Evolutionary conservation across 2,888 invertebrate species (phyloP).

Genomic region (Andrena flavipes): DNA sequence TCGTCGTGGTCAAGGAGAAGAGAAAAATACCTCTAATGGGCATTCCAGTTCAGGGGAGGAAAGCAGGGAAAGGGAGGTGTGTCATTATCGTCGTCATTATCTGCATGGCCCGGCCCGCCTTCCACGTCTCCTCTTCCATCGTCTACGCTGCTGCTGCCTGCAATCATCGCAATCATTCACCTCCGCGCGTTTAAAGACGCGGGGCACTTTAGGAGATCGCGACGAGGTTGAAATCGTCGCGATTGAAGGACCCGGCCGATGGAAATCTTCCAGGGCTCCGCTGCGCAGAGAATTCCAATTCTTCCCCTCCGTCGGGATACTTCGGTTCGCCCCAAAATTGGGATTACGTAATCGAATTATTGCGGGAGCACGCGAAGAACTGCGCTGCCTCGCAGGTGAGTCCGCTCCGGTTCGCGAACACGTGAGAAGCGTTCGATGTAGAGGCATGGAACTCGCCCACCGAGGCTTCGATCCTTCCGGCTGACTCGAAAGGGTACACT

Average conservation of each 20-base stretch:
- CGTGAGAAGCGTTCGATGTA: constrained; percentile 15
- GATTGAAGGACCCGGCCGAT: constrained; percentile 9
- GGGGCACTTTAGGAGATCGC: constrained; percentile 6
- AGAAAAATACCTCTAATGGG: constrained; percentile 36
- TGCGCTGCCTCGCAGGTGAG: constrained; percentile 26
- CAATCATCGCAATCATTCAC: constrained; percentile 46
- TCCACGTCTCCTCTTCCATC: constrained; percentile 24
- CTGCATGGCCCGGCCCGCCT: constrained; percentile 42
- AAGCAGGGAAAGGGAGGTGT: constrained; percentile 9
- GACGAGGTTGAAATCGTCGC: constrained; percentile 16
- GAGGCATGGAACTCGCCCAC: constrained; percentile 17
- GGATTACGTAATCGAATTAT: constrained; percentile 60
- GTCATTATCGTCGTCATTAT: constrained; percentile 52
- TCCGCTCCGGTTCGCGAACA: constrained; percentile 28
- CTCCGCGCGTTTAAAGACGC: constrained; percentile 34
- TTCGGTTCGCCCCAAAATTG: constrained; percentile 31
- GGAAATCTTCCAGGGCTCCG: constrained; percentile 41
- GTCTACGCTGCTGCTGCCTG: constrained; percentile 33
- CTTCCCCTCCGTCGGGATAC: not conserved
- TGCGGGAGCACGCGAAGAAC: constrained; percentile 53
- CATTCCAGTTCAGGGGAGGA: constrained; percentile 38
- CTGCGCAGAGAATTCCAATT: not conserved
- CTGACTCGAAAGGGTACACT: constrained; percentile 21
- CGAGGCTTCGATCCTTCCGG: constrained; percentile 32
- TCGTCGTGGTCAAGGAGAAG: not conserved